Evolutionary conservation across 2,888 invertebrate genomes (phyloP).

Genomic region (Agrochola lota): DNA sequence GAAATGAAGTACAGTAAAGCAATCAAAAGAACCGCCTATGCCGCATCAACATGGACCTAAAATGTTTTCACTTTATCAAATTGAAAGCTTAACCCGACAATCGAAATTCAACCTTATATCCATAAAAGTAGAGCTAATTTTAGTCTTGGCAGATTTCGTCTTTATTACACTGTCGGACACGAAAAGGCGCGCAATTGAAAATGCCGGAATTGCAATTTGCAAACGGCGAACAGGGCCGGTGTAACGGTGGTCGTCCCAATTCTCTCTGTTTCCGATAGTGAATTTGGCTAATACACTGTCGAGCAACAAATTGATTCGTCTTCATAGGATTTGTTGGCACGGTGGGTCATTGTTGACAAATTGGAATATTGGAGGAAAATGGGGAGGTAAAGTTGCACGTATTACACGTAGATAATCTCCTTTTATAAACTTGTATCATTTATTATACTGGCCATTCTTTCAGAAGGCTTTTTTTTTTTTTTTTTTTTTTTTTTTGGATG

Average conservation of each 20-base stretch:
- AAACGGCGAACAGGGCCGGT: constrained; percentile 42
- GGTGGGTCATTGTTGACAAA: constrained; percentile 10
- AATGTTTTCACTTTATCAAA: constrained; percentile 63
- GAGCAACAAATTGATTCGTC: constrained; percentile 43
- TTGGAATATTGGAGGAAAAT: neutral
- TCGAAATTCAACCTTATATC: neutral
- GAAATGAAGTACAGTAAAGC: constrained; percentile 47
- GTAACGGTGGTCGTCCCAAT: constrained; percentile 43
- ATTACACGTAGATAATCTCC: too few relatives aligned
- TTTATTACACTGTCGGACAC: constrained; percentile 39
- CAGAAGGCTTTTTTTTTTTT: too few relatives aligned
- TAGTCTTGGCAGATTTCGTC: neutral
- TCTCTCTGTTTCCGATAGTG: constrained; percentile 43
- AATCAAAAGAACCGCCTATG: constrained; percentile 50
- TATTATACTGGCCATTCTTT: neutral
- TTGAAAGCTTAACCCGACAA: constrained; percentile 28
- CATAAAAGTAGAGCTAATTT: fast-evolving
- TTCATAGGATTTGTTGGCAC: constrained; percentile 36
- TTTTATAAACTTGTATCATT: neutral
- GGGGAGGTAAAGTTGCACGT: too few relatives aligned
- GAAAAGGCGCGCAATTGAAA: constrained; percentile 58
- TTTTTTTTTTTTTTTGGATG: too few relatives aligned
- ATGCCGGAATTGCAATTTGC: constrained; percentile 60
- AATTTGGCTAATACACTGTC: constrained; percentile 52
- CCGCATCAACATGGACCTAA: constrained; percentile 47